Evolutionary conservation across 2,797 vertebrate species (phyloP).

Genomic region (Gobionotothen gibberifrons): DNA sequence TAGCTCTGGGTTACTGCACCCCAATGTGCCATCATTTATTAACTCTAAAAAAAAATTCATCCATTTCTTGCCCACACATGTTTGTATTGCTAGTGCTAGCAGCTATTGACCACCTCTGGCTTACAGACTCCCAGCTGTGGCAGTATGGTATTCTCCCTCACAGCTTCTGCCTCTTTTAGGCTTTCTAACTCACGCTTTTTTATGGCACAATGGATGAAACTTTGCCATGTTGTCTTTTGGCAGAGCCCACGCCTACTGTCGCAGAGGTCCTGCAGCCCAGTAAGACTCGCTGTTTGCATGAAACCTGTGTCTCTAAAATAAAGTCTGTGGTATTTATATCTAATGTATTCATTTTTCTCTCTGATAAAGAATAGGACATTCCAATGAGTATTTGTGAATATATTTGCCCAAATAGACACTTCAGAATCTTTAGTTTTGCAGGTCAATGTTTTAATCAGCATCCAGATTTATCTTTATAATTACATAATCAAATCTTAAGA

Average conservation of each 20-base stretch:
- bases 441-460: neutral
- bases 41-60: neutral
- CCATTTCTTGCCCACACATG: conserved; percentile 27
- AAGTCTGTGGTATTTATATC: conserved; percentile 18
- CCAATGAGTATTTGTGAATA: conserved; percentile 20
- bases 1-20: neutral
- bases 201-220: conserved; percentile 65
- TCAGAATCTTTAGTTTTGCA: neutral
- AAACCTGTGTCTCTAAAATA: conserved; percentile 33
- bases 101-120: conserved; percentile 65
- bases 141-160: conserved; percentile 43
- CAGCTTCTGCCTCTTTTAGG: conserved; percentile 59
- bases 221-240: conserved; percentile 83
- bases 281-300: conserved; percentile 83
- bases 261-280: conserved; percentile 86
- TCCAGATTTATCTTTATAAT: neutral
- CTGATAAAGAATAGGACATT: conserved; percentile 6
- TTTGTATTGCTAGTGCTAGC: conserved; percentile 54
- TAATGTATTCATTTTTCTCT: neutral
- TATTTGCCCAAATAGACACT: neutral
- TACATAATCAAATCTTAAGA: conserved; percentile 3
- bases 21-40: conserved; percentile 18
- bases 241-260: conserved; percentile 79
- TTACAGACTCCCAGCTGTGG: conserved; percentile 55
- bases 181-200: conserved; percentile 44